Conservation (phyloP, 1,140 invertebrate genomes). For the Anagrus nilaparvatae region DNA sequence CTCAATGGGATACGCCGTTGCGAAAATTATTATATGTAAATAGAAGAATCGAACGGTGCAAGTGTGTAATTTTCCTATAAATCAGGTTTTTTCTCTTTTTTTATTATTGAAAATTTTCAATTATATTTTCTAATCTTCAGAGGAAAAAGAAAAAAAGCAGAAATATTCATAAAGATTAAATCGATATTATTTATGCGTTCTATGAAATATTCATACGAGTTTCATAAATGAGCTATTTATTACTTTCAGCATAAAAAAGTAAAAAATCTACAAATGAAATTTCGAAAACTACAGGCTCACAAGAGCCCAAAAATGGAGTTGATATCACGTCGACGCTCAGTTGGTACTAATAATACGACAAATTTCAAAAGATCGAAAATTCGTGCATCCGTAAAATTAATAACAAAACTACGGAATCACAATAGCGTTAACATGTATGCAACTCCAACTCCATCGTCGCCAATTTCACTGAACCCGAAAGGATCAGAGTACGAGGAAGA, state of each 20-base stretch:
- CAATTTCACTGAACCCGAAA: constrained; percentile 21
- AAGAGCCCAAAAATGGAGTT: constrained; percentile 33
- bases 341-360: constrained; percentile 20
- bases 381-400: constrained; percentile 57
- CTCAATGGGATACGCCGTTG: too few relatives aligned
- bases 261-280: constrained; percentile 31
- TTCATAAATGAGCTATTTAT: too few relatives aligned
- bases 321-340: constrained; percentile 18
- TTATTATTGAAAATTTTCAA: too few relatives aligned
- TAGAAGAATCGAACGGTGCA: too few relatives aligned
- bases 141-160: not conserved
- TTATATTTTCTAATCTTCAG: too few relatives aligned
- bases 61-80: too few relatives aligned
- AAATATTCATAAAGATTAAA: not conserved
- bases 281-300: constrained; percentile 23
- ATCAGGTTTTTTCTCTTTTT: too few relatives aligned
- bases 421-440: constrained; percentile 19
- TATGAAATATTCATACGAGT: too few relatives aligned
- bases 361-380: constrained; percentile 54
- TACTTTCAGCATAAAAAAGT: too few relatives aligned
- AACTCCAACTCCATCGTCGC: constrained; percentile 18
- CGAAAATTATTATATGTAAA: too few relatives aligned
- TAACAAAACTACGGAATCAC: constrained; percentile 38
- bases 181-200: not conserved
- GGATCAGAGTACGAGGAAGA: constrained; percentile 6